Base-by-base conservation (phyloP, 2,888 invertebrate species). In the Aphidius colemani region DNA sequence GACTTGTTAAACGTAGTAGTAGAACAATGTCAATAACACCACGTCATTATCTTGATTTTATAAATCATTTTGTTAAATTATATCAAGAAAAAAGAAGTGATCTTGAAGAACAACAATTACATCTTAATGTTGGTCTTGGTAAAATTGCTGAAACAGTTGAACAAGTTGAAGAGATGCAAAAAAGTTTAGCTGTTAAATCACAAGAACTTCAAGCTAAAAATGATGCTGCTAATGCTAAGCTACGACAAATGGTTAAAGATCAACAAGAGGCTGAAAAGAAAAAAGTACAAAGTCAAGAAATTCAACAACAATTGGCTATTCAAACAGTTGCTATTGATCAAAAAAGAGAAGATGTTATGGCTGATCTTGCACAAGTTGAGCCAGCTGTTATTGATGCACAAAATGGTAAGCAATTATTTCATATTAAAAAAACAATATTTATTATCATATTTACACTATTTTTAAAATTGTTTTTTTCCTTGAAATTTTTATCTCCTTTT, bases 71-170 rank as follows among this genome's bases (percentile, higher is more conserved):
- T 86, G 98, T 97, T 51, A 97, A 97, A 79, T 83, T 99, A 68
- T 96, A 97, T 84, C 94, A 95, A 71, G 99, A 99, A 83, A 99
- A 99, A 82, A 90, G 98, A 49, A 94, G 96, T 4, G 98, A 99
- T 82, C 86, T 99, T 63, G 99, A 99, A 82, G 99, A 99, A 78
- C 98, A 99, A 78, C 98, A 99, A 82, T 86, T 98, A 30, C 99
- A 99, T 84, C 86, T 99, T 78, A 99, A 99, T 84, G 98, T 99
- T 53, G 99, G 99, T 81, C 87, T 99, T 64, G 95, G 94, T 78
- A 99, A 99, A 85, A 99, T 99, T 73, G 95, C 96, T 0, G 99
- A 99, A 84, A 99, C 99, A 7, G 96, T 99, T 10, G 97, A 98
- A 76, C 99, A 99, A 83, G 99, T 99, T 10, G 98, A 98, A 81